Conservation (phyloP, 2,113 vertebrate genomes). For the Labeo rohita region DNA sequence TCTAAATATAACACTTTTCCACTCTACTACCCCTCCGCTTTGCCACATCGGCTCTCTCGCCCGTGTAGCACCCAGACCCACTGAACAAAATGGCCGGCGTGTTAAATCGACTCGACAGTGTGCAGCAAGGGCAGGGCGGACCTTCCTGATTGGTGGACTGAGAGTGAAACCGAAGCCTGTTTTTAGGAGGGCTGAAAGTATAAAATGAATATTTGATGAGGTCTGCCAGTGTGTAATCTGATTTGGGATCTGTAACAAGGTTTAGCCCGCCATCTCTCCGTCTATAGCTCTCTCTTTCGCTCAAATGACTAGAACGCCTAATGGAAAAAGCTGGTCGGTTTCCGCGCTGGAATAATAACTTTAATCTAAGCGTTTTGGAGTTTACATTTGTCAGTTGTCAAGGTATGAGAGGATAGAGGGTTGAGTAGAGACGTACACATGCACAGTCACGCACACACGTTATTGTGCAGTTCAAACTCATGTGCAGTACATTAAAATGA, state of each 20-base stretch:
- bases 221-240: slow-evolving; percentile 78
- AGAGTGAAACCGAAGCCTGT: slow-evolving; percentile 55
- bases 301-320: slow-evolving; percentile 74
- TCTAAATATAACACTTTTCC: slow-evolving; percentile 18
- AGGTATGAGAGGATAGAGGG: slow-evolving; percentile 40
- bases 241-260: slow-evolving; percentile 79
- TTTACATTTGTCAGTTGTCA: slow-evolving; percentile 81
- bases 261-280: slow-evolving; percentile 61
- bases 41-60: not conserved
- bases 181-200: slow-evolving; percentile 73
- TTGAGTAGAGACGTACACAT: slow-evolving; percentile 24
- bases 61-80: not conserved
- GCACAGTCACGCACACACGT: slow-evolving; percentile 45
- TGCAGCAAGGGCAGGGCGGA: not conserved
- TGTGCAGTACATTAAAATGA: slow-evolving; percentile 47
- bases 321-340: slow-evolving; percentile 77
- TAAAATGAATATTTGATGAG: slow-evolving; percentile 85
- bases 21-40: slow-evolving; percentile 13
- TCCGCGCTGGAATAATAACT: slow-evolving; percentile 71
- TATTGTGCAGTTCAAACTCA: slow-evolving; percentile 49
- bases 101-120: slow-evolving; percentile 39
- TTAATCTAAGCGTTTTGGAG: slow-evolving; percentile 78
- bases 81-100: slow-evolving; percentile 54
- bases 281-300: slow-evolving; percentile 33
- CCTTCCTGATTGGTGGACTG: slow-evolving; percentile 30